These are phyloP conservation scores for Dichetophora obliterata DNA, from an alignment of 2,888 invertebrate genomes.

Conservation along the genomic window DNA sequence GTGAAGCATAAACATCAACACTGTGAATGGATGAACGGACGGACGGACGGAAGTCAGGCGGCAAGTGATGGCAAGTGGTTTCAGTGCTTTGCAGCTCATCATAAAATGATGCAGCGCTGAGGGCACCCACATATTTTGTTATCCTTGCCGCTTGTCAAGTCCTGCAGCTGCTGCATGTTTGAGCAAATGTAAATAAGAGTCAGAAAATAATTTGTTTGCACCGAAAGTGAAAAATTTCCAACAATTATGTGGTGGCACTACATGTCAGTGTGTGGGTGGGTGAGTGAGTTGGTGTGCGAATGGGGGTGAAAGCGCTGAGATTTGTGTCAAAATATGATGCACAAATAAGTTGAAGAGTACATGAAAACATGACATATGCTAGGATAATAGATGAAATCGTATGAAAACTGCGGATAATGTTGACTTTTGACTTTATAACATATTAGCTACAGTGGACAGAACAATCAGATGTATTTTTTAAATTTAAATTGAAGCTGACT, in stretches of 20 bases:
- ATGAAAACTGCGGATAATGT: background rate
- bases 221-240: constrained; percentile 32
- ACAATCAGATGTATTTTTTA: too few species aligned
- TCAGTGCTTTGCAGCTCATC: background rate
- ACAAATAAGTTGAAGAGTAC: background rate
- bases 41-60: background rate
- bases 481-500: too few species aligned
- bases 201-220: constrained; percentile 35
- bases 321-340: background rate
- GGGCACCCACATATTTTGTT: constrained; percentile 10
- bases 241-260: background rate
- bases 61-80: background rate
- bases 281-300: too few species aligned
- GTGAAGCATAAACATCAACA: constrained; percentile 10
- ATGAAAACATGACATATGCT: constrained; percentile 22
- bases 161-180: background rate
- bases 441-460: background rate
- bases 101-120: background rate
- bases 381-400: constrained; percentile 14
- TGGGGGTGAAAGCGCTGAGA: background rate
- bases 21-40: background rate
- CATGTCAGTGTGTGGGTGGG: too few species aligned
- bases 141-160: background rate
- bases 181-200: constrained; percentile 22
- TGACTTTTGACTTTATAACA: background rate